Evolutionary conservation across 1,140 invertebrate species (phyloP), one percentile per base, ranked within the genome.

Genomic region (Leptopilina boulardi): DNA sequence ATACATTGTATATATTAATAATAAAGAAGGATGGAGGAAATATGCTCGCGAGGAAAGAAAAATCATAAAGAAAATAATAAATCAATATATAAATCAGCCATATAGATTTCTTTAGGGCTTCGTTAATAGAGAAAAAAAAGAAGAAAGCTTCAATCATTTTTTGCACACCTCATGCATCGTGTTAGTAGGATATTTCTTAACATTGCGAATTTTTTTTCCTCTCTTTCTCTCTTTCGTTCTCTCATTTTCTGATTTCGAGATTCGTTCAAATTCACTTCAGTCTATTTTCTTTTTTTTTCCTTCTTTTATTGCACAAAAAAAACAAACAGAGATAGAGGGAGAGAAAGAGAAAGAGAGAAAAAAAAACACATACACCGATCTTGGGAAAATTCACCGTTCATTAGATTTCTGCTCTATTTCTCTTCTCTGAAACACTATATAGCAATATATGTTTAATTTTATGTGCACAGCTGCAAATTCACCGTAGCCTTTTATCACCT

Each of bases 391-490:
- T 34, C 59, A 66, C 59, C 21, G 26, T 66, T 66, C 59, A 66
- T 66, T 66, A 66, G 26, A 66, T 34, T n/a, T 70, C 73, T 80
- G 71, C 75, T 77, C 71, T 79, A 76, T 76, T 74, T 75, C 74
- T 51, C 30, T 70, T 19, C 13, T 72, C 75, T 71, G 23, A n/a
- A 56, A 82, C 76, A 84, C 77, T 82, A n/a, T n/a, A n/a, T n/a
- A n/a, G n/a, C n/a, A n/a, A n/a, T n/a, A n/a, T n/a, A n/a, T n/a
- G n/a, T n/a, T 81, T 75, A 80, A 80, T 82, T 85, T 87, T 85
- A 87, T 89, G 88, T 89, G 88, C 87, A 89, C 88, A 87, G 87
- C 84, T 85, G 81, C 81, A 87, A 78, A 78, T 38, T 88, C 84
- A 86, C 86, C 79, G 76, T 86, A 86, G 85, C 75, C 77, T 84